These are phyloP conservation scores for Leptarthrus brevirostris DNA, from an alignment of 2,888 invertebrate species.

Conservation along the genomic window DNA sequence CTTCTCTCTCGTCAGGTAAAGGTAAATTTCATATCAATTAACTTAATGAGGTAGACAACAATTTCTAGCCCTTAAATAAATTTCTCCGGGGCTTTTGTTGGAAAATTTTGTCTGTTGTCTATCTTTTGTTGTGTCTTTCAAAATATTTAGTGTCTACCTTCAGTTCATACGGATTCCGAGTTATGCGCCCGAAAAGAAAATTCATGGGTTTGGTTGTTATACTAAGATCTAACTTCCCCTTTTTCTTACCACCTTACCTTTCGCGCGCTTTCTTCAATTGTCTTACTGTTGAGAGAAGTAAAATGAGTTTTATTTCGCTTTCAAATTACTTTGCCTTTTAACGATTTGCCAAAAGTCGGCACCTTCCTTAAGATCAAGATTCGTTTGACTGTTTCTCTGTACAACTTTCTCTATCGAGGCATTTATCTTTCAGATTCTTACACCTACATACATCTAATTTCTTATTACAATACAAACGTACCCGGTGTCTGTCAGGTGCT, in stretches of 20 bases:
- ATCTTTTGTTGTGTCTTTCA: not conserved
- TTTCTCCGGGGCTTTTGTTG: not conserved
- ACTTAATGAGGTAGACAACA: constrained; percentile 6
- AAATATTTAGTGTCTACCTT: not conserved
- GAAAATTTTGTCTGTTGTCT: not conserved
- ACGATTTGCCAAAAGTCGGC: not conserved
- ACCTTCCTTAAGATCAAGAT: not conserved
- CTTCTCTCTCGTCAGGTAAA: not conserved
- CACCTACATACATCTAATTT: not conserved
- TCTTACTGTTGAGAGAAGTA: too few relatives aligned
- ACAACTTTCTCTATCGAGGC: too few relatives aligned
- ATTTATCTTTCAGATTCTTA: not conserved
- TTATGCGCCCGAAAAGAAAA: too few relatives aligned
- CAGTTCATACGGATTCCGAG: too few relatives aligned
- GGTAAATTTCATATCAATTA: constrained; percentile 6
- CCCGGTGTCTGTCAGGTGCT: not conserved
- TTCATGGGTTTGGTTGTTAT: too few relatives aligned
- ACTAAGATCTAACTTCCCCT: not conserved
- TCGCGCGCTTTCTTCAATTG: not conserved
- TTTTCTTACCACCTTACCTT: not conserved
- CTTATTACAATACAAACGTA: not conserved
- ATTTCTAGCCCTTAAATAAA: constrained; percentile 3
- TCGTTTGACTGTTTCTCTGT: not conserved
- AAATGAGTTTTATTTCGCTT: too few relatives aligned
- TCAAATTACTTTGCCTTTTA: not conserved